A percentile compares a stretch with the other conserved stretches of the same genome.
Evolutionary conservation across 1,140 invertebrate species (phyloP).

Genomic region (Ceratina calcarata): DNA sequence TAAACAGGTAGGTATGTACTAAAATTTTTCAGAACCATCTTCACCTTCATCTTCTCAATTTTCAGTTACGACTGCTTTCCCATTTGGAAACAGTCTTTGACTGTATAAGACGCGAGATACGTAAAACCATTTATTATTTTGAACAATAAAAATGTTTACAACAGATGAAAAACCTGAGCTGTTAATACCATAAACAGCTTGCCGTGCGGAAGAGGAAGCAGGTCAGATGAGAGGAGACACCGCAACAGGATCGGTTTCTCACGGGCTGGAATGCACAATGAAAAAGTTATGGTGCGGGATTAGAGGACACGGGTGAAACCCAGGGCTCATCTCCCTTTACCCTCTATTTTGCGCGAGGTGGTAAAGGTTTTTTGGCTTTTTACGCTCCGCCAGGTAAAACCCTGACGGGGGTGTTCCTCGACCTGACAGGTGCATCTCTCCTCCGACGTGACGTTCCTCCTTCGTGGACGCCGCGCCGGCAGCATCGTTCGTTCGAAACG

Average conservation of each 20-base stretch:
- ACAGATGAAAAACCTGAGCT: too few species aligned
- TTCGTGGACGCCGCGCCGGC: conserved; percentile 18
- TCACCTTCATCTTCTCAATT: too few species aligned
- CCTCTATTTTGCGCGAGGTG: background rate
- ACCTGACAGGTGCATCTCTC: conserved; percentile 62
- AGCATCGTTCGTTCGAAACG: conserved; percentile 25
- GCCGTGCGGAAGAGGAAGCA: background rate
- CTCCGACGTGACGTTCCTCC: conserved; percentile 36
- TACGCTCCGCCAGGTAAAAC: conserved; percentile 54
- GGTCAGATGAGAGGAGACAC: background rate
- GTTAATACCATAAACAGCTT: conserved; percentile 2
- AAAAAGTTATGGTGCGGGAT: conserved; percentile 51
- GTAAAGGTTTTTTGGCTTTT: conserved; percentile 61
- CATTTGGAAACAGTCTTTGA: too few species aligned
- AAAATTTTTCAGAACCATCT: too few species aligned
- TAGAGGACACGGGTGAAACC: conserved; percentile 36
- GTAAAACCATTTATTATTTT: too few species aligned
- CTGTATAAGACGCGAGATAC: too few species aligned
- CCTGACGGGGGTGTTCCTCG: conserved; percentile 58
- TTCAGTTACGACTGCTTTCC: too few species aligned
- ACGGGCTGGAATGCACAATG: conserved; percentile 33
- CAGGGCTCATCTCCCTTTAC: background rate
- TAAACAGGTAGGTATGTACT: background rate
- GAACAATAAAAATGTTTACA: too few species aligned
- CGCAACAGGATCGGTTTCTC: conserved; percentile 28